Percentiles rank a stretch among this genome's conserved stretches.
These are phyloP conservation scores for Melanophora roralis DNA, from an alignment of 2,888 invertebrate genomes.

Conservation along the genomic window DNA sequence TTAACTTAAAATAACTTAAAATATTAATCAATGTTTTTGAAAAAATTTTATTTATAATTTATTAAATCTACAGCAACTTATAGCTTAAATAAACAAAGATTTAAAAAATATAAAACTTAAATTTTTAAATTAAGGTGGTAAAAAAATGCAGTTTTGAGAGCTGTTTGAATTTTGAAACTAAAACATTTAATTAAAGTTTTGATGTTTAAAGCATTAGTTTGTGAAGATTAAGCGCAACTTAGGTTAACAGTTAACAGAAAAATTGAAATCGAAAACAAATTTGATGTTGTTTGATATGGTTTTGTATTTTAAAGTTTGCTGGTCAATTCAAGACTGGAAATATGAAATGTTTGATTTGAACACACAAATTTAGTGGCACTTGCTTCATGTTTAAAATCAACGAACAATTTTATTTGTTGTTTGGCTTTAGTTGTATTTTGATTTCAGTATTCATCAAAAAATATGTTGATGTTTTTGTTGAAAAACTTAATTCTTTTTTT, in stretches of 20 bases:
- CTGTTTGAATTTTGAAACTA: constrained; percentile 41
- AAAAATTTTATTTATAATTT: background rate
- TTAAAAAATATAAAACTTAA: background rate
- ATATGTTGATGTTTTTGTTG: background rate
- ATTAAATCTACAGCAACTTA: constrained; percentile 52
- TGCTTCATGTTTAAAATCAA: constrained; percentile 50
- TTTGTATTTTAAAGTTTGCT: constrained; percentile 11
- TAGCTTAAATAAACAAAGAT: background rate
- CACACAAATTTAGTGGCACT: constrained; percentile 49
- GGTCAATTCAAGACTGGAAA: background rate
- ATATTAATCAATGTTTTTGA: background rate
- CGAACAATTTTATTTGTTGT: constrained; percentile 49
- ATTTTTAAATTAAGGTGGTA: constrained; percentile 3
- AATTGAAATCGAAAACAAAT: constrained; percentile 10
- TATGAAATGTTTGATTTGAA: constrained; percentile 8
- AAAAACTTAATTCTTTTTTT: background rate
- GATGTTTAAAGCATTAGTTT: constrained; percentile 3
- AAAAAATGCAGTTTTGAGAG: constrained; percentile 14
- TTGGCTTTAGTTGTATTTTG: constrained; percentile 3
- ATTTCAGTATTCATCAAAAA: constrained; percentile 28
- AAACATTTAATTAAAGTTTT: constrained; percentile 11
- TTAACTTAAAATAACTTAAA: constrained; percentile 1
- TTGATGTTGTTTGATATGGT: constrained; percentile 42
- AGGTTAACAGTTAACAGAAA: constrained; percentile 13
- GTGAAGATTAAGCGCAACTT: constrained; percentile 44